Base-by-base conservation (phyloP, 2,113 vertebrate species). In the Cephalopterus ornatus region DNA sequence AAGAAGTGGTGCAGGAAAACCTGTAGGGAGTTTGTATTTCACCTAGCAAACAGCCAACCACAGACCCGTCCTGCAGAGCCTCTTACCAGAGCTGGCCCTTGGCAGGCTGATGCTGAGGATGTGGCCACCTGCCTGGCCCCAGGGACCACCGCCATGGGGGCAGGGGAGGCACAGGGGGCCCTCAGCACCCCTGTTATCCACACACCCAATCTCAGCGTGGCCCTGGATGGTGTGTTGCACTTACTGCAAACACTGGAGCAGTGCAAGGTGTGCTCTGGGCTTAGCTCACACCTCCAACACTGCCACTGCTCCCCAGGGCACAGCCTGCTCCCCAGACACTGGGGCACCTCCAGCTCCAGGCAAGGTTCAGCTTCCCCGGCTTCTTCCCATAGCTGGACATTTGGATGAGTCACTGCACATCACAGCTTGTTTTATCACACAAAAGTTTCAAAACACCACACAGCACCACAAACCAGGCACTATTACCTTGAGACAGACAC, bases 381-480 rank as follows among this genome's bases (percentile, higher is more conserved):
- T 19, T 74, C 65, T 70, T 70, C 37, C 62, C 23, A 8, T 0
- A 5, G 42, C 41, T 15, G 82, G 20, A 52, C 37, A 5, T 4
- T 2, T 4, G 61, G 39, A 37, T 10, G 22, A 61, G 52, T 16
- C 63, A 6, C 55, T 30, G 76, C 50, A 37, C 56, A 35, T 14
- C 80, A 22, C 61, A 75, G 42, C 42, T 27, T 9, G 11, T 17
- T 77, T 75, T 8, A 82, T 3, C 78, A 80, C 59, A 21, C 49
- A 42, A 20, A 15, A 37, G 33, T 55, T 76, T 65, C 44, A 23
- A 93, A 95, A 76, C 65, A 47, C 59, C 87, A 96, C 97, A 97
- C 93, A 86, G 95, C 98, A 98, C 97, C 49, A 92, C 98, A 98
- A 98, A 97, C 97, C 97, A 98, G 95, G 95, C 97, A 98, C 76